Percentiles rank a stretch among this genome's conserved stretches.
Evolutionary conservation across 2,797 vertebrate genomes (phyloP).

Genomic region (Anguilla megastoma): DNA sequence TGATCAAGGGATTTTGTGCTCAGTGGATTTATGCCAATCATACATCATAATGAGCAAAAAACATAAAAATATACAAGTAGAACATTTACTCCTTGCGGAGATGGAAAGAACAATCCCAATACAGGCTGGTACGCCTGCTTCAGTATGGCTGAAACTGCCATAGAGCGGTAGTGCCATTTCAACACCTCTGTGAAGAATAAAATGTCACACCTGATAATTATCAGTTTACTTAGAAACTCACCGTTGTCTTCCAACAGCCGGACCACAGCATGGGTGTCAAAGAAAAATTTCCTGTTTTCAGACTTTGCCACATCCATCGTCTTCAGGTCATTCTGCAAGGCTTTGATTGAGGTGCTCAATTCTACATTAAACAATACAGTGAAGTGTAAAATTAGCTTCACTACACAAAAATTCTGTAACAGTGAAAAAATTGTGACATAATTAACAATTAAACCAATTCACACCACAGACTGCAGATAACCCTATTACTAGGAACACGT

Average conservation of each 20-base stretch:
- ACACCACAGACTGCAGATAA: not conserved
- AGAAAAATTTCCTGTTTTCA: constrained; percentile 76
- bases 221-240: constrained; percentile 55
- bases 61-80: not conserved
- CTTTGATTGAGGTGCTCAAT: constrained; percentile 62
- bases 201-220: not conserved
- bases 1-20: no score
- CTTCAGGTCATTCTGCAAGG: constrained; percentile 65
- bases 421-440: no score
- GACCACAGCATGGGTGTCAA: constrained; percentile 91
- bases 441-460: not conserved
- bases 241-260: constrained; percentile 86
- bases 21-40: not conserved
- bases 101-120: not conserved
- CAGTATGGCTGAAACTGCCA: not conserved
- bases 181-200: not conserved
- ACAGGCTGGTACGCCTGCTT: not conserved
- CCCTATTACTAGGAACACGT: not conserved
- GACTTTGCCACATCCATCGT: constrained; percentile 62
- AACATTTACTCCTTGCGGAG: not conserved
- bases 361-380: constrained; percentile 63
- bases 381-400: not conserved
- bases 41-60: not conserved
- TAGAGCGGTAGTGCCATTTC: not conserved
- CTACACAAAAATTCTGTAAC: not conserved